These are phyloP conservation scores for Siphamia tubifer DNA, from an alignment of 2,113 vertebrate genomes.

Conservation along the genomic window DNA sequence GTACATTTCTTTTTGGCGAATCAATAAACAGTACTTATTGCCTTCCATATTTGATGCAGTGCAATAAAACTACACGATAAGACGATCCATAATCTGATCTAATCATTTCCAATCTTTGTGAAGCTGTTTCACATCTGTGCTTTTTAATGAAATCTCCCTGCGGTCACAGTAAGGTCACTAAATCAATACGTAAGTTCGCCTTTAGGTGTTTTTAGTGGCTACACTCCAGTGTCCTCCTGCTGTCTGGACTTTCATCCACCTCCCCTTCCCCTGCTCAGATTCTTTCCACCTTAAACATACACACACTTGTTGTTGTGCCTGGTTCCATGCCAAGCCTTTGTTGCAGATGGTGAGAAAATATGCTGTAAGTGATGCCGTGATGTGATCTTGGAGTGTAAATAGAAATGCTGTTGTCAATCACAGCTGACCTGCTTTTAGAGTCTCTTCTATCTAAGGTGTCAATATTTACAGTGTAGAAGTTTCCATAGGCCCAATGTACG, in stretches of 20 bases:
- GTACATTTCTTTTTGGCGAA: not conserved
- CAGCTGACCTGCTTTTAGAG: constrained; percentile 21
- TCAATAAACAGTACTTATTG: not conserved
- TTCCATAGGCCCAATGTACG: not conserved
- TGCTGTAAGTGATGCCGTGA: constrained; percentile 11
- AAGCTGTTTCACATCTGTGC: not conserved
- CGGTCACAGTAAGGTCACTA: constrained; percentile 2
- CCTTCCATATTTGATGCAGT: not conserved
- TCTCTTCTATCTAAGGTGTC: constrained; percentile 22
- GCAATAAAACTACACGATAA: not conserved
- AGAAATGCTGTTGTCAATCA: constrained; percentile 36
- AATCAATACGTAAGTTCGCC: not conserved
- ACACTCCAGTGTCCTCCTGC: not conserved
- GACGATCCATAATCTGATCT: not conserved
- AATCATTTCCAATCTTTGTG: not conserved
- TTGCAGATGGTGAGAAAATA: constrained; percentile 18
- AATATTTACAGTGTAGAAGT: constrained; percentile 36
- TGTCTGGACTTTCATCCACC: not conserved
- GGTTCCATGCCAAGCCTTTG: constrained; percentile 41
- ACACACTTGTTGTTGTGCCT: constrained; percentile 22
- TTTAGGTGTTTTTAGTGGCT: not conserved
- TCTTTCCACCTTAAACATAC: constrained; percentile 47
- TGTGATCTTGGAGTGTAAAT: constrained; percentile 34
- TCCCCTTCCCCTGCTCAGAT: constrained; percentile 20
- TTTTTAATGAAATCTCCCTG: not conserved